Base-by-base conservation (phyloP, 2,113 vertebrate genomes). In the Lepidothrix coronata region DNA sequence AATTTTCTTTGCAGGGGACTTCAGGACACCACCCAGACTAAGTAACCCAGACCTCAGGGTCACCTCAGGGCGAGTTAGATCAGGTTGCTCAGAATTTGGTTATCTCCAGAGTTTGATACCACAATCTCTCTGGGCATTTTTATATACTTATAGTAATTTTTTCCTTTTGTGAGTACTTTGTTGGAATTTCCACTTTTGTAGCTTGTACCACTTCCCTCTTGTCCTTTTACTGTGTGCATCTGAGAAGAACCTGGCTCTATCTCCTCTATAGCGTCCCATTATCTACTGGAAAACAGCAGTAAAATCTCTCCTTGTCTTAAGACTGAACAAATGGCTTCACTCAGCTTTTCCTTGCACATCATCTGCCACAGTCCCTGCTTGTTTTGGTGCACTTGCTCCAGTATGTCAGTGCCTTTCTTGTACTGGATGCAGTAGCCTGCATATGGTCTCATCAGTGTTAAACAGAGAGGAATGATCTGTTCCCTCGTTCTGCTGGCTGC, bases 31-130 rank as follows among this genome's bases (percentile, higher is more conserved):
- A 44, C 5, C 22, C 27, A 57, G 31, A 31, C 30, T 61, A 59
- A 73, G 30, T 35, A 80, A 4, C 11, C 21, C 19, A 76, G 49
- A 80, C 35, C 31, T 65, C 43, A 51, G 46, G 43, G 67, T 70
- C 13, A 9, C 63, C 41, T 62, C 54, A 75, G 68, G 20, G 28
- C 0, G 0, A 4, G 16, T 41, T 80, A 44, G 24, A 19, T 66
- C 24, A 71, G 49, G 28, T 62, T 82, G 57, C 62, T 66, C 35
- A 49, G 67, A 43, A 31, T 66, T 66, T 91, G 59, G 5, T 89
- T 84, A 19, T 71, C 51, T 68, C 8, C 13, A 44, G 37, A 7
- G 17, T 8, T 58, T 37, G 61, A 48, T 89, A 66, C 16, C 14
- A 21, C 16, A 27, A 0, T 39, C 9, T 90, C 8, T 62, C 44